Conservation (phyloP, 2,888 invertebrate species). For the Dryobota labecula region DNA sequence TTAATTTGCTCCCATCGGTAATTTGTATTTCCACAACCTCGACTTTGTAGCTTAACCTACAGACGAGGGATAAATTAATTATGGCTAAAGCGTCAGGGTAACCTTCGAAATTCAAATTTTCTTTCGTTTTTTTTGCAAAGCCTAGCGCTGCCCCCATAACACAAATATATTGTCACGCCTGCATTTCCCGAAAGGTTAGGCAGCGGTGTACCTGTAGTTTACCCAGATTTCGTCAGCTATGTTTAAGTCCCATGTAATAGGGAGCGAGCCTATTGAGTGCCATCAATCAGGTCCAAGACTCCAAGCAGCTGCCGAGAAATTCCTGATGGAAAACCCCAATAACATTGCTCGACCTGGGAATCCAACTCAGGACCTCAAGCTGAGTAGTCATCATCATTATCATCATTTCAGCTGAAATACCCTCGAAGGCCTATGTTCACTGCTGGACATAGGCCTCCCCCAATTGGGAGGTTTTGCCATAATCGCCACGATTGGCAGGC, state of each 20-base stretch:
- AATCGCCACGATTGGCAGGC: no score
- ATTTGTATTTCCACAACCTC: conserved; percentile 6
- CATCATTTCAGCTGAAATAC: no score
- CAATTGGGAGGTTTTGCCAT: no score
- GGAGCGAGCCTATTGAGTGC: background rate
- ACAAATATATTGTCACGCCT: background rate
- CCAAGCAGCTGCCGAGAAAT: background rate
- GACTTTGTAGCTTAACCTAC: background rate
- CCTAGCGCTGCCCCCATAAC: no score
- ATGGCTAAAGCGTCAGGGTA: no score
- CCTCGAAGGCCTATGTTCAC: no score
- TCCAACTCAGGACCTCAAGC: no score
- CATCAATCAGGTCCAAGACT: background rate
- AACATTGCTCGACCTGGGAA: background rate
- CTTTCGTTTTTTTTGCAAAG: no score
- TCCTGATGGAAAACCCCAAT: background rate
- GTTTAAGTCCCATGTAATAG: background rate
- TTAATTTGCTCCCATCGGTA: conserved; percentile 18
- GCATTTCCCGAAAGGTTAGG: background rate
- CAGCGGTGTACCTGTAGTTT: background rate
- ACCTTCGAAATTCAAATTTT: no score
- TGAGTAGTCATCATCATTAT: no score
- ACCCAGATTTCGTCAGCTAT: background rate
- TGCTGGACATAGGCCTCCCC: no score
- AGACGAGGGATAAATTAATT: background rate